Evolutionary conservation across 2,888 invertebrate species (phyloP).

Genomic region (Mesodorylaimus sp.): DNA sequence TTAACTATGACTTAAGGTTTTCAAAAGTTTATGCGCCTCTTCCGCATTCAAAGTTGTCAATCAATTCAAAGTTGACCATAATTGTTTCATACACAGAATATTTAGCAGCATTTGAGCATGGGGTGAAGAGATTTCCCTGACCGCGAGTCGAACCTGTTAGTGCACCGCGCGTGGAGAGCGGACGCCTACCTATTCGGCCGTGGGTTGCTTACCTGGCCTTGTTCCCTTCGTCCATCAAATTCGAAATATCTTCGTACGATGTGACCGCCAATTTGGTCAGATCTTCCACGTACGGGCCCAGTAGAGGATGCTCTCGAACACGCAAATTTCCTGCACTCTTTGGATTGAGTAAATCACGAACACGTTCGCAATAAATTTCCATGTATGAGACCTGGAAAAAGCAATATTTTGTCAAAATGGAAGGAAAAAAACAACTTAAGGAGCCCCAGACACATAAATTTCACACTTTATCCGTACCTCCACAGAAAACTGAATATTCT

Average conservation of each 20-base stretch:
- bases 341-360: constrained; percentile 87
- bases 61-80: too few relatives aligned
- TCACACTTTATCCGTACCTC: constrained; percentile 40
- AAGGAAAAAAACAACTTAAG: background rate
- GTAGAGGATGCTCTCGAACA: constrained; percentile 86
- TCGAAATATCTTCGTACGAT: constrained; percentile 85
- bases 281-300: constrained; percentile 97
- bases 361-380: constrained; percentile 99
- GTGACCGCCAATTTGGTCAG: constrained; percentile 91
- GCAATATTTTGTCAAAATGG: background rate
- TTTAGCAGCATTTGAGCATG: too few relatives aligned
- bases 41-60: too few relatives aligned
- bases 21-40: too few relatives aligned
- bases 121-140: too few relatives aligned
- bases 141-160: too few relatives aligned
- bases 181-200: too few relatives aligned
- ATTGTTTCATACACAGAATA: too few relatives aligned
- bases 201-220: constrained; percentile 60
- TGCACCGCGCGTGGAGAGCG: too few relatives aligned
- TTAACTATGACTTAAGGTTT: too few relatives aligned
- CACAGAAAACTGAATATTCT: constrained; percentile 71
- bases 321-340: constrained; percentile 80
- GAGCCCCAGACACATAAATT: too few relatives aligned
- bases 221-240: constrained; percentile 96
- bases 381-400: constrained; percentile 69